These are phyloP conservation scores for Scomber scombrus DNA, from an alignment of 2,113 vertebrate genomes.

Conservation along the genomic window DNA sequence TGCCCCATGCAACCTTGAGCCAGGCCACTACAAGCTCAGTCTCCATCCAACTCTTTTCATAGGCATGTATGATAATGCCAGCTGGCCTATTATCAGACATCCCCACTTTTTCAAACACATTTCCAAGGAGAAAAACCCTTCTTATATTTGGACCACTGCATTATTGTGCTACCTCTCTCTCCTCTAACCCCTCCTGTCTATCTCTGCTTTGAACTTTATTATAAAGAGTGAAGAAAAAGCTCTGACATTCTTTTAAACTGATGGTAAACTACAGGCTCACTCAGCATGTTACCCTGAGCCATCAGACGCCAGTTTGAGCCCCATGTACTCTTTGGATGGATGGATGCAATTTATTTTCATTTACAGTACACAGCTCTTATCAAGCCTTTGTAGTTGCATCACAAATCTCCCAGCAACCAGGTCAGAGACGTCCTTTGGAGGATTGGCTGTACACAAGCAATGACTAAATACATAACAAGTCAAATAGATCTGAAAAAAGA, in stretches of 20 bases:
- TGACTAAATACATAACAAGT: background rate
- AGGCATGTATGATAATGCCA: slow-evolving; percentile 20
- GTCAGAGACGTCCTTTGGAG: background rate
- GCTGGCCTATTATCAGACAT: background rate
- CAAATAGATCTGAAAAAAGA: background rate
- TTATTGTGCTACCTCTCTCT: background rate
- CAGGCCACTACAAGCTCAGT: too few relatives aligned
- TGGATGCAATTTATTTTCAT: slow-evolving; percentile 35
- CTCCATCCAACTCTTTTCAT: slow-evolving; percentile 4
- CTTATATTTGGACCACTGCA: too few relatives aligned
- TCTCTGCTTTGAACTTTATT: slow-evolving; percentile 6
- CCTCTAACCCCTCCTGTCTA: background rate
- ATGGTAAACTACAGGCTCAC: background rate
- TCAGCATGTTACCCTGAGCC: background rate
- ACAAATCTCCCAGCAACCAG: background rate
- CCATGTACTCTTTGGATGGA: slow-evolving; percentile 9
- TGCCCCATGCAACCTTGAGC: too few relatives aligned
- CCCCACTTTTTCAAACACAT: too few relatives aligned
- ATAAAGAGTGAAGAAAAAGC: background rate
- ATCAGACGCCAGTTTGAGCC: slow-evolving; percentile 4
- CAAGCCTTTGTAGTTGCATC: background rate
- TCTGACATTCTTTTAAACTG: background rate
- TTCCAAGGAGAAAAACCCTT: too few relatives aligned
- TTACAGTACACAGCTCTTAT: background rate
- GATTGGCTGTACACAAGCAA: background rate